Conservation (phyloP, 1,140 invertebrate genomes). For the Bombus sibiricus region DNA sequence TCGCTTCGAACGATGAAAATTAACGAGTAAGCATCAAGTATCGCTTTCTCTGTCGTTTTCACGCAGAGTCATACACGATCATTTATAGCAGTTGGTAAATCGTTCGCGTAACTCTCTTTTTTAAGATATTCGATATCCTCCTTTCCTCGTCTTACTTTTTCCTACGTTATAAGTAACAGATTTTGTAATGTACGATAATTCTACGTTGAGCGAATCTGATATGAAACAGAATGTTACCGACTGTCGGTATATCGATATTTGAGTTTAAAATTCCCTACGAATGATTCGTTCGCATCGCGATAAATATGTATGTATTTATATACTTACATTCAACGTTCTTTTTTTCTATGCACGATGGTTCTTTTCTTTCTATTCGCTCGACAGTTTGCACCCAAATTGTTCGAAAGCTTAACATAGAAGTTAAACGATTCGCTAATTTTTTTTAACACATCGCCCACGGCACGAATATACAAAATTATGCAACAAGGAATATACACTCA, state of each 20-base stretch:
- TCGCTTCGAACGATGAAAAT: not conserved
- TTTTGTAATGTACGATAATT: not conserved
- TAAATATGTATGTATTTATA: not conserved
- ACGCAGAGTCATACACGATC: not conserved
- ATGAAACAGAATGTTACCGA: not conserved
- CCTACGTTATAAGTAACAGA: not conserved
- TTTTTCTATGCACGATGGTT: not conserved
- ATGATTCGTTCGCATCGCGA: not conserved
- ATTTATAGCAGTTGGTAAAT: constrained; percentile 9
- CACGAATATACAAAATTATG: not conserved
- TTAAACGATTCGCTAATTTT: not conserved
- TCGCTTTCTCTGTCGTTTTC: not conserved
- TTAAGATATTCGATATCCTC: not conserved
- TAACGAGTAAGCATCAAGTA: constrained; percentile 18
- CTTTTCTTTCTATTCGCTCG: not conserved
- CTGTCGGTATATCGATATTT: not conserved
- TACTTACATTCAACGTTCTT: not conserved
- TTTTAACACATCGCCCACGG: not conserved
- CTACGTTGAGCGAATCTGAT: not conserved
- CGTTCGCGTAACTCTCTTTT: not conserved
- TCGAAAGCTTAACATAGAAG: not conserved
- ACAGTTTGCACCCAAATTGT: constrained; percentile 8
- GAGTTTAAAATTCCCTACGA: not conserved
- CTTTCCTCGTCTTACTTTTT: constrained; percentile 4
- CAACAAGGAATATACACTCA: not conserved